A percentile compares a stretch with the other conserved stretches of the same genome.
phyloP scores from a whole-genome alignment of 37 sponge, comb jelly and placozoan genomes.

The Lycopodina hypogea region DNA sequence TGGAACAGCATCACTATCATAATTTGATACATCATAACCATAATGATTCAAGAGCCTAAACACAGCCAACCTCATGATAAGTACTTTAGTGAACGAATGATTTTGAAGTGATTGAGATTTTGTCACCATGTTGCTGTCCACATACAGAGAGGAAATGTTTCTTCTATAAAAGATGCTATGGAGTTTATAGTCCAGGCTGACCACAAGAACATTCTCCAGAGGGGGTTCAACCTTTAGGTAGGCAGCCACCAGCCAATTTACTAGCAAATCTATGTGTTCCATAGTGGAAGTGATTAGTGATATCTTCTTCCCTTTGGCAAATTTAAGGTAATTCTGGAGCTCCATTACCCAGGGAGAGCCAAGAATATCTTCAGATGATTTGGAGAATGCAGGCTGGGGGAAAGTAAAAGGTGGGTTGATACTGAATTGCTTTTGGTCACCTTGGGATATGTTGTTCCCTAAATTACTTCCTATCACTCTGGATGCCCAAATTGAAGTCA shows the following conservation, averaged over 20 bases:
- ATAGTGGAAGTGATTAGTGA: constrained; percentile 37
- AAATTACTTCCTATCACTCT: no score
- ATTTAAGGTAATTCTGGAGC: constrained; percentile 8
- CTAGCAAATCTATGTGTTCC: constrained; percentile 38
- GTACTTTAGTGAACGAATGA: constrained; percentile 37
- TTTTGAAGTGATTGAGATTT: constrained; percentile 10
- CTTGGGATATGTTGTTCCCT: no score
- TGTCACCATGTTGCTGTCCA: constrained; percentile 22
- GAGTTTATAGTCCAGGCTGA: constrained; percentile 25
- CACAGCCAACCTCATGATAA: constrained; percentile 37
- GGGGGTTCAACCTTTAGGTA: constrained; percentile 20
- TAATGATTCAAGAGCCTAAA: constrained; percentile 43
- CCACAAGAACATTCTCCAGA: constrained; percentile 29
- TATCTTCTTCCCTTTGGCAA: constrained; percentile 16
- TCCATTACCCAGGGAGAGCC: constrained; percentile 14
- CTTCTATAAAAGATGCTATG: not conserved
- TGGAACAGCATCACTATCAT: constrained; percentile 42
- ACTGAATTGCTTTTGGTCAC: not conserved
- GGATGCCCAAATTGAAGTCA: no score
- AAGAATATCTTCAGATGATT: not conserved
- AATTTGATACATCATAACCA: constrained; percentile 41
- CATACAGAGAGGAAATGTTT: constrained; percentile 20
- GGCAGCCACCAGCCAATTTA: constrained; percentile 49
- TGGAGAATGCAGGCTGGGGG: constrained; percentile 43
- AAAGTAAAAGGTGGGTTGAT: constrained; percentile 28